These are phyloP conservation scores for Phoebastria nigripes DNA, from an alignment of 2,797 vertebrate species.

Conservation along the genomic window DNA sequence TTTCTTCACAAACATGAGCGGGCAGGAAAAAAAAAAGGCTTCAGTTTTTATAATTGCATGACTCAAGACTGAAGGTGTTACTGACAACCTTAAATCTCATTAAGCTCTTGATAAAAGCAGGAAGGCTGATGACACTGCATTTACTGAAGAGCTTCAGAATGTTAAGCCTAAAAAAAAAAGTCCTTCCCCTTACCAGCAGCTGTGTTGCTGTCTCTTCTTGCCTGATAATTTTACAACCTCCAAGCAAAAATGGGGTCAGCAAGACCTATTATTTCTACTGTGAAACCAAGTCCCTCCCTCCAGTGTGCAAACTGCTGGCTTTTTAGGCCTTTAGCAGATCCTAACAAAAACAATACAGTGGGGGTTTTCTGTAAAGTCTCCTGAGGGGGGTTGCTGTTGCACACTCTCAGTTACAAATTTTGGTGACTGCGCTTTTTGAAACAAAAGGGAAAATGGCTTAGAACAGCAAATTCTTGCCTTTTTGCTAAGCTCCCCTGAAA, in stretches of 20 bases:
- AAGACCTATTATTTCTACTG: not conserved
- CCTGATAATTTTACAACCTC: not conserved
- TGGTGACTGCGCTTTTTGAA: not conserved
- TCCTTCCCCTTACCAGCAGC: not conserved
- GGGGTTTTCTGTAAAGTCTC: not conserved
- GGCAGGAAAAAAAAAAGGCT: not conserved
- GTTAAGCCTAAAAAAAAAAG: not conserved
- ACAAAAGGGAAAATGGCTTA: conserved; percentile 16
- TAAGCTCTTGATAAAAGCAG: not conserved
- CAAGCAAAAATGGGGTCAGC: not conserved
- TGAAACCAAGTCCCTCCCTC: not conserved
- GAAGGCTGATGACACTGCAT: not conserved
- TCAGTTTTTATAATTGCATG: not conserved
- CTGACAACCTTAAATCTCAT: not conserved
- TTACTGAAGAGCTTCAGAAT: not conserved
- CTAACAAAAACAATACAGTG: not conserved
- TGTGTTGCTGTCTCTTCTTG: not conserved
- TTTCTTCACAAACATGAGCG: not conserved
- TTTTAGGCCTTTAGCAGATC: not conserved
- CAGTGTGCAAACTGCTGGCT: not conserved
- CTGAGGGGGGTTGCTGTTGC: not conserved
- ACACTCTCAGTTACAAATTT: not conserved
- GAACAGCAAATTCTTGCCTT: conserved; percentile 28
- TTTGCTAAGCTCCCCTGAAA: not conserved
- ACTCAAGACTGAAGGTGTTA: not conserved